Evolutionary conservation across 2,113 vertebrate species (phyloP).

Genomic region (Phaethornis superciliosus): DNA sequence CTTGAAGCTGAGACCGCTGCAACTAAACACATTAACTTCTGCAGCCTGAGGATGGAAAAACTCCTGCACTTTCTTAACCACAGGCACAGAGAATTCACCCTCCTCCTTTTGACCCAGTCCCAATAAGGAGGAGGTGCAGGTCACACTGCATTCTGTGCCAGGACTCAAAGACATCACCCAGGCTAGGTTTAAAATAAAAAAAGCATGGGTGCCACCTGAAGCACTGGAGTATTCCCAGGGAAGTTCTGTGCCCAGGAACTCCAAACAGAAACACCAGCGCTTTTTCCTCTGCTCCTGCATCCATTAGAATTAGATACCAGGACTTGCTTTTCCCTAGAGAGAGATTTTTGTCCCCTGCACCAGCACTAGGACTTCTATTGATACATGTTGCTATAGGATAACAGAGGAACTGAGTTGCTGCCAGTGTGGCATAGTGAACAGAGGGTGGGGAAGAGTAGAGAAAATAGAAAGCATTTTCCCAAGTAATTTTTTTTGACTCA

Average conservation of each 20-base stretch:
- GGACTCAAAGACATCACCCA: background rate
- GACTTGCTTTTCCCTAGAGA: background rate
- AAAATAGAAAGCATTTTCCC: background rate
- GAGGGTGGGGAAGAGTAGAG: background rate
- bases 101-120: background rate
- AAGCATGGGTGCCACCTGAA: background rate
- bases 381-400: rapidly evolving
- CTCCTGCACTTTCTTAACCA: background rate
- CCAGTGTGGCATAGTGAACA: rapidly evolving
- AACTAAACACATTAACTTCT: conserved; percentile 25
- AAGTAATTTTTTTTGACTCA: background rate
- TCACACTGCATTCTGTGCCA: background rate
- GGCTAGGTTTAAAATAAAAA: background rate
- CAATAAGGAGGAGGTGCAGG: background rate
- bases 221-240: background rate
- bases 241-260: background rate
- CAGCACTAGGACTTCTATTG: background rate
- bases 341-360: background rate
- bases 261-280: background rate
- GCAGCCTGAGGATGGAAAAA: background rate
- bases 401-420: background rate
- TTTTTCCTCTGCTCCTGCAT: background rate
- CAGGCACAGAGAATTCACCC: background rate
- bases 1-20: background rate
- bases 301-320: background rate